Evolutionary conservation across 2,888 invertebrate species (phyloP), one percentile per base, ranked within the genome.

Genomic region (Hypena proboscidalis): DNA sequence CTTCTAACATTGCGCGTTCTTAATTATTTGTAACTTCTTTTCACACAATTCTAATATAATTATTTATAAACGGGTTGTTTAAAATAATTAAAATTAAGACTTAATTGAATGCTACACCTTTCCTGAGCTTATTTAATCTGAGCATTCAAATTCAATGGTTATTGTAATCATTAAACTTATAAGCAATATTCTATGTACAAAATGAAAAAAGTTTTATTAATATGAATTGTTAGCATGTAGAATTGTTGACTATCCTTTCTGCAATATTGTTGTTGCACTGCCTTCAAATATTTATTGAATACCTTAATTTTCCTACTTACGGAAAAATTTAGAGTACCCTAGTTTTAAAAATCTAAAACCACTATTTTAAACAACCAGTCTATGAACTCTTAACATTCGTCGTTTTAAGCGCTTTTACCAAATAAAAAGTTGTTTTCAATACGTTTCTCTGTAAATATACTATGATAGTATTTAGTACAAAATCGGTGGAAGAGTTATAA

Each of bases 381-480:
- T 32, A 53, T 49, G 45, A 49, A 17, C 21, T 23, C 26, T 36
- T 48, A 42, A 39, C 38, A 50, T 67, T 68, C 55, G 53, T 71
- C 61, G 49, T 67, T 59, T 33, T 74, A 77, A 83, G 76, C 80
- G 85, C 85, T 86, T 87, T 85, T 84, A 87, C 89, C 88, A 89
- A 89, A 88, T 85, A 85, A 79, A 67, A 78, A 67, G 67, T 74
- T 68, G 48, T 61, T 78, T 77, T 77, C 58, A 43, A 57, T 74
- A 77, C 73, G 67, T 71, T 79, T 80, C 72, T 70, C 55, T 88
- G 86, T 89, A 86, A 81, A 87, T 87, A 88, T 72, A 75, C 67
- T 62, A 64, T 69, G 46, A 71, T 80, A 87, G 86, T 72, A 75
- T 82, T 87, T 89, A 88, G 89, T 89, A 86, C 87, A 90, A 89